phyloP scores from a whole-genome alignment of 2,888 invertebrate species.

The Drosophila meridiana region DNA sequence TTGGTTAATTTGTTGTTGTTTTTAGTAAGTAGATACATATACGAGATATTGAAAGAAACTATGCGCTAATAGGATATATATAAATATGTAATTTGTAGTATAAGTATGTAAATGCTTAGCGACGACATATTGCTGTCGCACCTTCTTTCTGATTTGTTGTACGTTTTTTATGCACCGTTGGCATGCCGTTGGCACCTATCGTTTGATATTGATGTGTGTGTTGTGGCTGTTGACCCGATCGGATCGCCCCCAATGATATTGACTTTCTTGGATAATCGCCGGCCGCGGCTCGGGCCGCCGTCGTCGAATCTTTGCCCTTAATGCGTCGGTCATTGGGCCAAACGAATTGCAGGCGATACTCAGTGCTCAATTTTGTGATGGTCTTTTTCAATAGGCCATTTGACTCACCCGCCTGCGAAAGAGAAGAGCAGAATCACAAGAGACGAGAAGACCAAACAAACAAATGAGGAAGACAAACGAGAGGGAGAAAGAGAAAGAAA shows the following conservation, averaged over 20 bases:
- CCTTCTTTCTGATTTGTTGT: conserved; percentile 86
- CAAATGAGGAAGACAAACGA: conserved; percentile 13
- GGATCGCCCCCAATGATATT: conserved; percentile 94
- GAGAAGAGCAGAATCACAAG: conserved; percentile 77
- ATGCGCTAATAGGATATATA: conserved; percentile 72
- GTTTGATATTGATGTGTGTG: conserved; percentile 77
- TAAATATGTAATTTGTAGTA: conserved; percentile 49
- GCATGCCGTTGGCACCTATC: conserved; percentile 84
- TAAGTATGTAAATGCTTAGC: conserved; percentile 74
- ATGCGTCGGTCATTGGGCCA: conserved; percentile 89
- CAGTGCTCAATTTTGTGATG: conserved; percentile 91
- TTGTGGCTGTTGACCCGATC: conserved; percentile 86
- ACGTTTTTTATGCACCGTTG: conserved; percentile 90
- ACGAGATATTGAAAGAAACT: conserved; percentile 75
- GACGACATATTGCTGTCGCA: conserved; percentile 85
- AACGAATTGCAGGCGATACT: conserved; percentile 95
- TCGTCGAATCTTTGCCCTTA: conserved; percentile 85
- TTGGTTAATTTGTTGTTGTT: conserved; percentile 39
- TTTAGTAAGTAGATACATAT: conserved; percentile 61
- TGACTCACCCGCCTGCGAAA: conserved; percentile 87
- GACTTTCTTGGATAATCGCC: conserved; percentile 90
- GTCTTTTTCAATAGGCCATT: conserved; percentile 90
- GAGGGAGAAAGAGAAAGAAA: conserved; percentile 23
- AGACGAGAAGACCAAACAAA: conserved; percentile 61
- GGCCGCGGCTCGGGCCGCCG: conserved; percentile 74